These are phyloP conservation scores for Drosophila kepulauana DNA, from an alignment of 1,140 invertebrate genomes.

Conservation along the genomic window DNA sequence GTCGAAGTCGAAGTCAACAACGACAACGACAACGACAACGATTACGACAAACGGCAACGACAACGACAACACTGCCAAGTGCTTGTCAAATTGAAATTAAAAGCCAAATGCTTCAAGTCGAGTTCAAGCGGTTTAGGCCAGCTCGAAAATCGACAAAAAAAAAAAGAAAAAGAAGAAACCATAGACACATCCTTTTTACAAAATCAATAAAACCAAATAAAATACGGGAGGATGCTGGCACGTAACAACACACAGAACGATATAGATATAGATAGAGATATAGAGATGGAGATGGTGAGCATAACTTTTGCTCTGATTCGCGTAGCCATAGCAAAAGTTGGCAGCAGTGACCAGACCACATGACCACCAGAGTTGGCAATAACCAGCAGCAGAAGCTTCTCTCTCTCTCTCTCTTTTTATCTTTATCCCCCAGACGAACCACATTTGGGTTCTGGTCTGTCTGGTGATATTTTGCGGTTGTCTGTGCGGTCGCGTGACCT, in stretches of 20 bases:
- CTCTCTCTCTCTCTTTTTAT: not conserved
- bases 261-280: too few species aligned
- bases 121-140: conserved; percentile 47
- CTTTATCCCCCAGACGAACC: conserved; percentile 27
- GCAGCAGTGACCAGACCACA: conserved; percentile 10
- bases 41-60: not conserved
- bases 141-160: not conserved
- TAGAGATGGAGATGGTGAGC: not conserved
- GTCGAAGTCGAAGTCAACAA: too few species aligned
- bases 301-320: conserved; percentile 53
- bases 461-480: conserved; percentile 58
- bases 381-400: not conserved
- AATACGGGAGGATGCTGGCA: conserved; percentile 52
- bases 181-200: conserved; percentile 65
- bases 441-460: conserved; percentile 43
- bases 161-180: conserved; percentile 13
- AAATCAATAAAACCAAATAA: conserved; percentile 81
- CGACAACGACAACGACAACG: not conserved
- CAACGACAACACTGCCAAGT: conserved; percentile 64
- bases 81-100: conserved; percentile 83
- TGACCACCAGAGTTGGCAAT: conserved; percentile 28
- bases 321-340: too few species aligned
- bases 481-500: conserved; percentile 70
- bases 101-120: conserved; percentile 71
- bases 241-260: conserved; percentile 7